Base-by-base conservation (phyloP, 2,888 invertebrate species). In the Trissoscelio sp. region DNA sequence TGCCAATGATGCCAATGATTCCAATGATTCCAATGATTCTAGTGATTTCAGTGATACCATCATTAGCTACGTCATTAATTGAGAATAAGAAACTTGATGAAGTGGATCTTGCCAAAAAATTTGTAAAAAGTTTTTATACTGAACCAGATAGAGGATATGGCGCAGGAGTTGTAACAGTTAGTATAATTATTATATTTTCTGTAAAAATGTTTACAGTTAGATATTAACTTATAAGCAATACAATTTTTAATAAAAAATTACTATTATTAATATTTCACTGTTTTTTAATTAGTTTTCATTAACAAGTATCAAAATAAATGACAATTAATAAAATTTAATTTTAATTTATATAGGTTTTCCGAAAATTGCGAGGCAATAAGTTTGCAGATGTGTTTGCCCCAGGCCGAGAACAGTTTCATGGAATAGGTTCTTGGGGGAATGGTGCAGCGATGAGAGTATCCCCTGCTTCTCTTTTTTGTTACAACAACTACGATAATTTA, bases 361-460 rank as follows among this genome's bases (percentile, higher is more conserved):
- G 91, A 28, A 93, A 93, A 85, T 89, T 95, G 60, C 90, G 92
- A 79, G 91, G 91, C 58, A 91, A 89, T 42, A 93, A 94, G 84
- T 94, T 93, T 88, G 89, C 92, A 37, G 93, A 96, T 89, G 91
- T 94, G 1, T 93, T 92, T 85, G 91, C 91, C 58, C 95, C 96
- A 24, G 95, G 95, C 1, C 92, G 88, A 57, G 92, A 93, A 84
- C 95, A 95, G 88, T 96, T 95, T 88, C 89, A 92, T 84, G 95
- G 96, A 1, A 77, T 85, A 79, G 96, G 96, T 0, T 96, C 95
- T 0, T 95, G 93, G 91, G 96, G 96, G n/a, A 96, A 96, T 91
- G 96, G 96, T 0, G 95, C 94, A 48, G 95, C 95, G 0, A 96
- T 96, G 96, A 92, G 96, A 85, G 92, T 95, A 22, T 91, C 94